Conservation (phyloP, 2,888 invertebrate genomes). For the Lochmaea crataegi region DNA sequence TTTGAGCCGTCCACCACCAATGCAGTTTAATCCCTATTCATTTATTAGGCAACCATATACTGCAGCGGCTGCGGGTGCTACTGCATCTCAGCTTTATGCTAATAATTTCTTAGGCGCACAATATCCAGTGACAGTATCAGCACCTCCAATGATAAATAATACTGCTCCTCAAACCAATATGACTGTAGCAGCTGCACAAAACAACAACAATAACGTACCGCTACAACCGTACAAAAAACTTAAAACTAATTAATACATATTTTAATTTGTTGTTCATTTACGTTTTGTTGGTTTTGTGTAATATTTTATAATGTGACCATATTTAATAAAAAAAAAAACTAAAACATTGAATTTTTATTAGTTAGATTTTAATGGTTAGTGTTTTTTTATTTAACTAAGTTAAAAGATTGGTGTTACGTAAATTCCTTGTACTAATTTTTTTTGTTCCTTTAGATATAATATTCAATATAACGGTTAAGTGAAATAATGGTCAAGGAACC, state of each 20-base stretch:
- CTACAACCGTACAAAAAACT: constrained; percentile 91
- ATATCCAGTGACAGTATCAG: constrained; percentile 65
- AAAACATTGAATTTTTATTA: constrained; percentile 8
- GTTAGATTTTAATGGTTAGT: constrained; percentile 10
- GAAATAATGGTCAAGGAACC: constrained; percentile 1
- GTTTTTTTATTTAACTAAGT: constrained; percentile 7
- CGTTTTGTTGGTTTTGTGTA: constrained; percentile 29
- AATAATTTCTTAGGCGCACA: constrained; percentile 59
- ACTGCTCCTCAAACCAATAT: constrained; percentile 54
- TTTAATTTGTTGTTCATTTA: constrained; percentile 27
- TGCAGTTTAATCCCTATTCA: constrained; percentile 66
- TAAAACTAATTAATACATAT: constrained; percentile 79
- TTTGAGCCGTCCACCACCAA: constrained; percentile 58
- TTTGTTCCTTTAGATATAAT: constrained; percentile 13
- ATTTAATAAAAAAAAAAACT: constrained; percentile 11
- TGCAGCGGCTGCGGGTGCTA: constrained; percentile 54
- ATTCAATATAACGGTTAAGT: constrained; percentile 5
- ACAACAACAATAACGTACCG: constrained; percentile 68
- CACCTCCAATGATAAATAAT: constrained; percentile 57
- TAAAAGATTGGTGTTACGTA: constrained; percentile 1
- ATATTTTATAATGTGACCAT: constrained; percentile 24
- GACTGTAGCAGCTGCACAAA: constrained; percentile 65
- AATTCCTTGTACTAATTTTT: not conserved
- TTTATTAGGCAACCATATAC: constrained; percentile 62
- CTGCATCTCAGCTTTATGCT: constrained; percentile 62